Base-by-base conservation (phyloP, 2,888 invertebrate species). In the Ormyrus pomaceus region DNA sequence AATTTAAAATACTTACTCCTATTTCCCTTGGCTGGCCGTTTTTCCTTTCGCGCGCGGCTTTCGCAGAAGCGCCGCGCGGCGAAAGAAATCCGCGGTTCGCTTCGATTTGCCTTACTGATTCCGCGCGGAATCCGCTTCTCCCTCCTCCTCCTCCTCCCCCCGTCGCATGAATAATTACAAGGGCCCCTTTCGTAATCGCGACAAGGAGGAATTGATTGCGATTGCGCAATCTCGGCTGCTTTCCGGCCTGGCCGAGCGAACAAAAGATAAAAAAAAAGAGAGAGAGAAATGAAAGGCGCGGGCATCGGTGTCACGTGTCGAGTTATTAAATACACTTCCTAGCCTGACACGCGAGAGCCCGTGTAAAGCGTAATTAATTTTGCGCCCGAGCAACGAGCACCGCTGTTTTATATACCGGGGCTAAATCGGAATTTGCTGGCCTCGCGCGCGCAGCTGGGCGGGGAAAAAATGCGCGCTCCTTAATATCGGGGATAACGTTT, bases 1-100 rank as follows among this genome's bases (percentile, higher is more conserved):
- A 68, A 76, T 76, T 76, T 76, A 55, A 69, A 75, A 2, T 34
- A 19, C 59, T 50, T 50, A 61, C 66, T 66, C 59, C 51, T 51
- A 75, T 75, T 66, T 66, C 34, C 53, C 19, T 4, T 71, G 46
- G 6, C n/a, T 64, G 7, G 13, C 10, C 2, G 45, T 45, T 19
- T 34, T 50, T 11, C 34, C 53, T 19, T 53, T 46, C 13, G 72
- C 45, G 13, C 51, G 58, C 6, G 56, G 0, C 19, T 19, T 19
- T 19, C 19, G 1, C 19, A 19, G 19, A 19, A 19, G 7, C 45
- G 71, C 71, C 19, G 8, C 34, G 7, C 9, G 11, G 5, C 55
- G 13, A 51, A 48, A 34, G 48, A 53, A 11, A 51, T 9, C 13
- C 11, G 51, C 6, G 19, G 59, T 71, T 71, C 59, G 59, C 61